Percentiles rank a stretch among this genome's conserved stretches.
These are phyloP conservation scores for Temnothorax curvispinosus DNA, from an alignment of 1,140 invertebrate species.

Conservation along the genomic window DNA sequence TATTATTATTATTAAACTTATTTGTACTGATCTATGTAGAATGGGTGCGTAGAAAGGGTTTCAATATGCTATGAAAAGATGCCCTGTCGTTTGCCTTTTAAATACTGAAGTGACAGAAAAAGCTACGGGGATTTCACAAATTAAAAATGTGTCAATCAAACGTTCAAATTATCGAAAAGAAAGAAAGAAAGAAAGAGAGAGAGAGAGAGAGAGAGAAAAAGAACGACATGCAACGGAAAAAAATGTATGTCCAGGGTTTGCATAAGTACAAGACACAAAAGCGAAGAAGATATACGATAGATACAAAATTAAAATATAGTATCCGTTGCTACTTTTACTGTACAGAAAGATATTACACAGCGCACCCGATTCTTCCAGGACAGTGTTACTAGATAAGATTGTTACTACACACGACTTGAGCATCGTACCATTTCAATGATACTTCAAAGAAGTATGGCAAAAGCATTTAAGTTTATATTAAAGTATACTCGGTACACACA, in stretches of 20 bases:
- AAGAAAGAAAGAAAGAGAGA: neutral
- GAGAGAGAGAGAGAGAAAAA: neutral
- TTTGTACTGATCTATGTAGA: slow-evolving; percentile 78
- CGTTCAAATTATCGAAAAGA: neutral
- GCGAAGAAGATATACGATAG: slow-evolving; percentile 1
- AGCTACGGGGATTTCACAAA: neutral
- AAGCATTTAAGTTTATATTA: slow-evolving; percentile 70
- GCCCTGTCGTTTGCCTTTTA: neutral
- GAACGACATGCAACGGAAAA: slow-evolving; percentile 28
- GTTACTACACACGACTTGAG: slow-evolving; percentile 76
- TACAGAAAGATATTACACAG: slow-evolving; percentile 62
- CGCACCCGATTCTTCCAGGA: slow-evolving; percentile 72
- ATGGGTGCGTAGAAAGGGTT: slow-evolving; percentile 67
- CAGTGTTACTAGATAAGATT: slow-evolving; percentile 72
- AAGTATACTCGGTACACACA: slow-evolving; percentile 54
- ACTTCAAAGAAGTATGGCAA: slow-evolving; percentile 74
- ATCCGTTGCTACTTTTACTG: slow-evolving; percentile 13
- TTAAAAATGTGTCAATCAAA: slow-evolving; percentile 8
- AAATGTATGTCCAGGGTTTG: neutral
- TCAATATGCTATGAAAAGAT: slow-evolving; percentile 34
- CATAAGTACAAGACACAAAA: slow-evolving; percentile 62
- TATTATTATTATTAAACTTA: slow-evolving; percentile 69
- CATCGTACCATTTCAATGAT: slow-evolving; percentile 73
- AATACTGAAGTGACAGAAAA: slow-evolving; percentile 12
- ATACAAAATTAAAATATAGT: slow-evolving; percentile 41